phyloP scores from a whole-genome alignment of 2,113 vertebrate species.

The Lepisosteus osseus region DNA sequence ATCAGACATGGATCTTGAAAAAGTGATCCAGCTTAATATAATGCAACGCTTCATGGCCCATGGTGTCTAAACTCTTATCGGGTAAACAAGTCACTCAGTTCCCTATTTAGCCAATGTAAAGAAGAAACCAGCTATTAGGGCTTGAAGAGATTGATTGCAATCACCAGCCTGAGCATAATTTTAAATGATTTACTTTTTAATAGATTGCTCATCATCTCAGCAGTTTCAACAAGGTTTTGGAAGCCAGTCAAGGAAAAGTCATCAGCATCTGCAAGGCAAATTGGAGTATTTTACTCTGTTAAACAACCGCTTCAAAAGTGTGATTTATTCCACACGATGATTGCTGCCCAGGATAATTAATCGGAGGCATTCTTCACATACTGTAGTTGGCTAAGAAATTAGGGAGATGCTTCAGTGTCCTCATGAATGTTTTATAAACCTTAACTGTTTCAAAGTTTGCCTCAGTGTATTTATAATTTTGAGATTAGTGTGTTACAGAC shows the following conservation, averaged over 20 bases:
- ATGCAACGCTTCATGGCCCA: neutral
- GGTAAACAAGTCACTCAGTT: constrained; percentile 9
- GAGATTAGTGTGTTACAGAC: constrained; percentile 7
- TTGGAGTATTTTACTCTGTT: constrained; percentile 17
- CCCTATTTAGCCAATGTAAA: neutral
- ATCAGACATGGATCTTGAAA: neutral
- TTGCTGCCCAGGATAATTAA: constrained; percentile 25
- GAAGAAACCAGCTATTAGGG: constrained; percentile 10
- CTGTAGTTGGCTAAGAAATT: constrained; percentile 11
- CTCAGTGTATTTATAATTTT: neutral
- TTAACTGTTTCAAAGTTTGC: constrained; percentile 1
- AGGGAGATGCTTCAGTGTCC: constrained; percentile 28
- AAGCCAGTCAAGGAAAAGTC: constrained; percentile 23
- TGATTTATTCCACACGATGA: constrained; percentile 20
- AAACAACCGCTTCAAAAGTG: constrained; percentile 11
- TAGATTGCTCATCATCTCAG: constrained; percentile 32
- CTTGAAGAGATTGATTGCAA: constrained; percentile 44
- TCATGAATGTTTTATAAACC: constrained; percentile 33
- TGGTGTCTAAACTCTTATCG: constrained; percentile 3
- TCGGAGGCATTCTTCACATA: constrained; percentile 31
- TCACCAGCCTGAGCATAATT: constrained; percentile 33
- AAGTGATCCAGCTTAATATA: neutral
- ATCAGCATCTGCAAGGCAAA: constrained; percentile 39
- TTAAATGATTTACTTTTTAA: constrained; percentile 42
- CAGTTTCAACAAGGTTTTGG: constrained; percentile 23